Evolutionary conservation across 2,888 invertebrate genomes (phyloP).

Genomic region (Chesias legatella): DNA sequence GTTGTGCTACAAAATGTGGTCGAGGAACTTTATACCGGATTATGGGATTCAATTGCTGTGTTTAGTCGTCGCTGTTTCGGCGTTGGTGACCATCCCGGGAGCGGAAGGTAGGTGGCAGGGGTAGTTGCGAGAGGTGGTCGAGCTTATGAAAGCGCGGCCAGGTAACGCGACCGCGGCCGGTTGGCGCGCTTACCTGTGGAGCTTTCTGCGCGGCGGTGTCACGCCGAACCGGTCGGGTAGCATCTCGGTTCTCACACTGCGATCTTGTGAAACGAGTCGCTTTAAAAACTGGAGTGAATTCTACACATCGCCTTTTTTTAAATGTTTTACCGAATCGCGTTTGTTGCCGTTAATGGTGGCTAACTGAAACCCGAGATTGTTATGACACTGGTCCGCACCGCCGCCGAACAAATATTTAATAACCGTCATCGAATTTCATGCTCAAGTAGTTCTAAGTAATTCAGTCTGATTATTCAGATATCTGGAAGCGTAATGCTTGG

Average conservation of each 20-base stretch:
- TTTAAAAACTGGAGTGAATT: constrained; percentile 78
- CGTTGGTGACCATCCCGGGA: constrained; percentile 69
- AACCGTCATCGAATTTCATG: constrained; percentile 26
- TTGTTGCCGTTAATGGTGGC: constrained; percentile 54
- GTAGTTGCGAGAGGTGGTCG: constrained; percentile 47
- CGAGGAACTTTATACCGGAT: constrained; percentile 84
- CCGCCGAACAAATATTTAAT: constrained; percentile 25
- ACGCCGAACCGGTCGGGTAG: constrained; percentile 55
- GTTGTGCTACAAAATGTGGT: constrained; percentile 84
- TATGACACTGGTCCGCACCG: constrained; percentile 42
- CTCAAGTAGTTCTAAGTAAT: constrained; percentile 24
- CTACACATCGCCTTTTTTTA: constrained; percentile 71
- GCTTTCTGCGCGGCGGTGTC: constrained; percentile 49
- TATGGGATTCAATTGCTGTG: constrained; percentile 83
- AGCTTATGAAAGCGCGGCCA: constrained; percentile 74
- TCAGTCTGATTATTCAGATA: constrained; percentile 18
- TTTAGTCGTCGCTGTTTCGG: constrained; percentile 65
- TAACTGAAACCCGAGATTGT: constrained; percentile 29
- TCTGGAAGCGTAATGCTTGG: constrained; percentile 8
- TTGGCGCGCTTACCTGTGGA: constrained; percentile 44
- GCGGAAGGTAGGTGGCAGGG: constrained; percentile 77
- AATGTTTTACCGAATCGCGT: constrained; percentile 66
- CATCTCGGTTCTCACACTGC: constrained; percentile 73
- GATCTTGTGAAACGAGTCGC: constrained; percentile 75
- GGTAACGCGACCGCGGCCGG: constrained; percentile 51